These are phyloP conservation scores for Peromyscus aztecus DNA, from an alignment of 2,797 vertebrate species.

Conservation along the genomic window DNA sequence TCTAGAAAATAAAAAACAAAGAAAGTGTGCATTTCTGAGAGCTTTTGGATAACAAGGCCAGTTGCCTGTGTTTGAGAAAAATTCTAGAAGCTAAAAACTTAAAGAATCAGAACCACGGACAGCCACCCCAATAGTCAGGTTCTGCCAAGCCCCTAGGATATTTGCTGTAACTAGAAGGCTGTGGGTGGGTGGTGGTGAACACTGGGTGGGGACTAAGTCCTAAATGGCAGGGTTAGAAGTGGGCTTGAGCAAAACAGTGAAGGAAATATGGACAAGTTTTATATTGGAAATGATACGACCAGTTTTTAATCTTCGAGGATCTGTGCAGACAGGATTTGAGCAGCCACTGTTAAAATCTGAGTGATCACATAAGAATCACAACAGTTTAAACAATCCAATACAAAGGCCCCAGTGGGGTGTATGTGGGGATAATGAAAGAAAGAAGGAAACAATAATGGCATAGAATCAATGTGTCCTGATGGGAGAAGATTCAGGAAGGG, in stretches of 20 bases:
- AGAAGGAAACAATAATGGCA: not conserved
- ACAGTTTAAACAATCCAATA: not conserved
- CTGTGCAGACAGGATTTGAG: not conserved
- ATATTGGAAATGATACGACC: not conserved
- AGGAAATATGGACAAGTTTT: not conserved
- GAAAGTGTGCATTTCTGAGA: not conserved
- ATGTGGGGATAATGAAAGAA: not conserved
- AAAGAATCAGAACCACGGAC: not conserved
- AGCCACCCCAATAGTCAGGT: not conserved
- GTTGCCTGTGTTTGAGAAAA: not conserved
- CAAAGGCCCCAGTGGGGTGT: not conserved
- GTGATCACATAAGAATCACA: not conserved
- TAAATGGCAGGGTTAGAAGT: not conserved
- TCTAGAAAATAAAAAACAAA: not conserved
- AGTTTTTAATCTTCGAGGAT: slow-evolving; percentile 35
- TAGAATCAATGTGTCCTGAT: not conserved
- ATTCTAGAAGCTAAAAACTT: not conserved
- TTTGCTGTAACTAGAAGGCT: not conserved
- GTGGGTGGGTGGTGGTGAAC: not conserved
- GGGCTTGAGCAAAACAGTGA: not conserved
- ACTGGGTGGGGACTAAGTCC: not conserved
- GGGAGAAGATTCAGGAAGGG: not conserved
- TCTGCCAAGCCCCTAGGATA: not conserved
- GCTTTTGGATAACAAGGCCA: not conserved
- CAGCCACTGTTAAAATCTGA: not conserved